phyloP scores from a whole-genome alignment of 2,113 vertebrate species.

The Megaceryle torquata region DNA sequence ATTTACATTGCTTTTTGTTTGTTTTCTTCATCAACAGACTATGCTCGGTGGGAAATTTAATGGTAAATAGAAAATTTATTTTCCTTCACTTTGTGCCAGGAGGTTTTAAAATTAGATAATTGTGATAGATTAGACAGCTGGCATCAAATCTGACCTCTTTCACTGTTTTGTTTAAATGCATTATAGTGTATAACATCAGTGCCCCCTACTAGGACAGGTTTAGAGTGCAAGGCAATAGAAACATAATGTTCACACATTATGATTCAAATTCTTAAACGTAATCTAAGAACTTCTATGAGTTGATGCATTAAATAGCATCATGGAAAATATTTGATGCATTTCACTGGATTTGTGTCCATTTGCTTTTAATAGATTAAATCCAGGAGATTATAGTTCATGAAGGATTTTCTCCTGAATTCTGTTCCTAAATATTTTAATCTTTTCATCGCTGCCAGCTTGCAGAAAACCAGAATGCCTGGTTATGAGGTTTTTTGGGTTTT shows the following conservation, averaged over 20 bases:
- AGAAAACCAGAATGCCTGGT: not conserved
- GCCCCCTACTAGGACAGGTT: not conserved
- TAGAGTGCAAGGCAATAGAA: not conserved
- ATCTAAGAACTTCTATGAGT: not conserved
- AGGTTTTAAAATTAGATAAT: constrained; percentile 38
- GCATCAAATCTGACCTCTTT: constrained; percentile 8
- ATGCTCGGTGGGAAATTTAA: constrained; percentile 21
- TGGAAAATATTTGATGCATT: not conserved
- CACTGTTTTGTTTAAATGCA: not conserved
- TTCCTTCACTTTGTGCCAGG: not conserved
- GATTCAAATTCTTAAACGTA: not conserved
- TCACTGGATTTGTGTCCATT: constrained; percentile 1
- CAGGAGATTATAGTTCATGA: constrained; percentile 12
- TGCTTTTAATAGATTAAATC: constrained; percentile 39
- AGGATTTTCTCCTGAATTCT: constrained; percentile 30
- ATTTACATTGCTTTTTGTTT: not conserved
- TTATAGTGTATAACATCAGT: not conserved
- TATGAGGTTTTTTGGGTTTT: not conserved
- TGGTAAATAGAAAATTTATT: constrained; percentile 32
- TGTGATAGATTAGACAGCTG: constrained; percentile 23
- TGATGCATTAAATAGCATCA: not conserved
- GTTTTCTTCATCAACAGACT: not conserved
- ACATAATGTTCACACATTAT: not conserved
- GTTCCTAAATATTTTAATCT: constrained; percentile 37
- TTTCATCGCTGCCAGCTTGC: constrained; percentile 12